Percentiles rank a stretch among this genome's conserved stretches.
phyloP scores from a whole-genome alignment of 2,113 vertebrate species.

The Rhinolophus sinicus region DNA sequence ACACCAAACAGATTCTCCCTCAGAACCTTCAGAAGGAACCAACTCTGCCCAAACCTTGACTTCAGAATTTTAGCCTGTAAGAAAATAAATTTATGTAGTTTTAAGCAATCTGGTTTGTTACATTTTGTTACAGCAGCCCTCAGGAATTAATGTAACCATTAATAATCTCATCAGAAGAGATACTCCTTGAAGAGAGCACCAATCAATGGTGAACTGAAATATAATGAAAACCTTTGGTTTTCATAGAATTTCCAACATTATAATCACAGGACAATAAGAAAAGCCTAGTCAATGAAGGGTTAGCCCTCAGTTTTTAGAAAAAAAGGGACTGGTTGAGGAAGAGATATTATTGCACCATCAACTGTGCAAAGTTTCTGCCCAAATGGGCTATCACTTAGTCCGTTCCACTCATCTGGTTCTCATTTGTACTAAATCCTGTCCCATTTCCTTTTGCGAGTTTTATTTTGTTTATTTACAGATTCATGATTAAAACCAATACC shows the following conservation, averaged over 20 bases:
- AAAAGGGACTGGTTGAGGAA: not conserved
- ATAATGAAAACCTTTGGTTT: not conserved
- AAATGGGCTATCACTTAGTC: no score
- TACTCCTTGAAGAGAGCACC: not conserved
- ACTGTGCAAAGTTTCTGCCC: not conserved
- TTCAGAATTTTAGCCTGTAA: not conserved
- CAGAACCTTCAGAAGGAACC: not conserved
- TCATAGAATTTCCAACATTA: not conserved
- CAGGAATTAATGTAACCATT: not conserved
- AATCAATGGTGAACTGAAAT: not conserved
- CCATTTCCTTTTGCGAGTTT: not conserved
- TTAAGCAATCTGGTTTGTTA: not conserved
- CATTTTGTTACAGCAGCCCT: not conserved
- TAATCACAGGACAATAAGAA: not conserved
- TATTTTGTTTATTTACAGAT: not conserved
- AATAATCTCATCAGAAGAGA: not conserved
- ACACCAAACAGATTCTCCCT: not conserved
- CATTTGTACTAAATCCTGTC: accelerated
- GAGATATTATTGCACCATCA: accelerated
- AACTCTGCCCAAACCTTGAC: no score
- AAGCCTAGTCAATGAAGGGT: not conserved
- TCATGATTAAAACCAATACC: not conserved
- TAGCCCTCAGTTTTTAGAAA: not conserved
- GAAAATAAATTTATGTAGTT: not conserved
- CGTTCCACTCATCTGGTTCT: not conserved